Base-by-base conservation (phyloP, 2,888 invertebrate species). In the Rhagonycha fulva region DNA sequence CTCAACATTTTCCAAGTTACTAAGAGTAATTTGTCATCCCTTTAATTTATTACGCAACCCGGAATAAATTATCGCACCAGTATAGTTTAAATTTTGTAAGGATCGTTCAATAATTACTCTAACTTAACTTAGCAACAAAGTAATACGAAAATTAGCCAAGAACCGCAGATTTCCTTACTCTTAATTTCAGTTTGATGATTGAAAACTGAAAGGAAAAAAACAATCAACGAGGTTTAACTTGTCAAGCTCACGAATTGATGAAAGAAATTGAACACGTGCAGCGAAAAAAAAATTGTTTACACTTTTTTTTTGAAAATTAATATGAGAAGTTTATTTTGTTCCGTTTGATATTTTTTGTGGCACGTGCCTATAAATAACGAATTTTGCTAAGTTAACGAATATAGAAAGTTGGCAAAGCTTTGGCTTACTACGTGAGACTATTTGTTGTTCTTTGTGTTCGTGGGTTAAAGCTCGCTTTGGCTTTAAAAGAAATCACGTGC, bases 361-460 rank as follows among this genome's bases (percentile, higher is more conserved):
- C n/a, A 47, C 47, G 47, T 66, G 26, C 14, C 9, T 66, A 23
- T 66, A 66, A 23, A 66, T 14, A 66, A 66, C 66, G 26, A 23
- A 23, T 68, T 72, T 68, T 28, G 63, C 68, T 72, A 72, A 72
- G 68, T 68, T 47, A 68, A 26, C 26, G 68, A 60, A 61, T 68
- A 28, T 72, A 68, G 14, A 61, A 61, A 72, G 72, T 67, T 72
- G 72, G 61, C 28, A 68, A 72, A 63, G 68, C 61, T 67, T 47
- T 62, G 68, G 68, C 61, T 72, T 72, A 66, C 26, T 61, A 72
- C 68, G 68, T 67, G 72, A 72, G 68, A 67, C 68, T 72, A 72
- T 72, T 72, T 67, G 72, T 62, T 62, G 72, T 68, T 62, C 72
- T 72, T 72, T 72, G 72, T 72, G 61, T 47, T 72, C 72, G 68